phyloP scores from a whole-genome alignment of 2,888 invertebrate species.

The Microplitis manilae region DNA sequence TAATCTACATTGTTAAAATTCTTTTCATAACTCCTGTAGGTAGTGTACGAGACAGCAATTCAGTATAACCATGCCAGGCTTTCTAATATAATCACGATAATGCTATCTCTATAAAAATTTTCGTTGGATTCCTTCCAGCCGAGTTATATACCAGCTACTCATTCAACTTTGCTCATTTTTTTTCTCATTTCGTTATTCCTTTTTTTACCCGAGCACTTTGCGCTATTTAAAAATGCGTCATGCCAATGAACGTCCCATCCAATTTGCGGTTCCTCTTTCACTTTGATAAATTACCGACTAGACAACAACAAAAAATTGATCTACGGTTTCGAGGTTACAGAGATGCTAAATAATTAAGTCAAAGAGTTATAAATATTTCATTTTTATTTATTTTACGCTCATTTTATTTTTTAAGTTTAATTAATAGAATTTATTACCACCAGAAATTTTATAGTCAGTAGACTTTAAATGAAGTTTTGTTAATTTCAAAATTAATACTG shows the following conservation, averaged over 20 bases:
- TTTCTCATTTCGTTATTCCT: not conserved
- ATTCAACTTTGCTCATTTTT: not conserved
- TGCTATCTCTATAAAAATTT: slow-evolving; percentile 16
- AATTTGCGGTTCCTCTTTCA: too few relatives aligned
- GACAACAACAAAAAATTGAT: too few relatives aligned
- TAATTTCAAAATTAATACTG: too few relatives aligned
- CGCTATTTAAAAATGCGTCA: slow-evolving; percentile 7
- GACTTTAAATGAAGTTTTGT: too few relatives aligned
- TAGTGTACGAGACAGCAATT: not conserved
- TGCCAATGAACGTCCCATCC: not conserved
- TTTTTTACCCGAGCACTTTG: slow-evolving; percentile 5
- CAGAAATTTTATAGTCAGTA: too few relatives aligned
- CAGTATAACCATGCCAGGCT: slow-evolving; percentile 7
- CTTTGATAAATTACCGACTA: too few relatives aligned
- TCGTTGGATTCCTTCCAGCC: slow-evolving; percentile 9
- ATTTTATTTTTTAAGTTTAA: too few relatives aligned
- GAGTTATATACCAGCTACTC: not conserved
- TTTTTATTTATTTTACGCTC: too few relatives aligned
- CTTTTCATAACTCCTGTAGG: not conserved
- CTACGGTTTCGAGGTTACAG: too few relatives aligned
- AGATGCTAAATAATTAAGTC: too few relatives aligned
- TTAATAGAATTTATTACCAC: too few relatives aligned
- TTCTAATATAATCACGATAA: slow-evolving; percentile 6
- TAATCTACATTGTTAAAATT: slow-evolving; percentile 1
- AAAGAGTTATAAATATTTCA: too few relatives aligned